Conservation (phyloP, 92 coral and sea anemone species). For the Nematostella vectensis region DNA sequence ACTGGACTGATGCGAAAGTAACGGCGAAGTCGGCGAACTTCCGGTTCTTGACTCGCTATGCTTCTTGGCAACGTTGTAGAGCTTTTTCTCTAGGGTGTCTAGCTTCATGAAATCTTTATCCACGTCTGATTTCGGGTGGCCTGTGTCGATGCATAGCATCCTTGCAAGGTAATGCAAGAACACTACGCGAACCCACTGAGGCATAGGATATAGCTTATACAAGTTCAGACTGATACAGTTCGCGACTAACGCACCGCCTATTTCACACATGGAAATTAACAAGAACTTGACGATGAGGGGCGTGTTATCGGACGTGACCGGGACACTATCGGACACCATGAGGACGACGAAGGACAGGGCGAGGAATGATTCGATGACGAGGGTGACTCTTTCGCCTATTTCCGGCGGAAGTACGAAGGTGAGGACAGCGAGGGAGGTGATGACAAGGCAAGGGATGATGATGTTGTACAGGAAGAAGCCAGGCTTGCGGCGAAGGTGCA, state of each 20-base stretch:
- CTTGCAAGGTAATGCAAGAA: slow-evolving; percentile 71
- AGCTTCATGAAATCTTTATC: slow-evolving; percentile 18
- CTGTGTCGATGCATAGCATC: slow-evolving; percentile 57
- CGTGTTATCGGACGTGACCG: slow-evolving; percentile 80
- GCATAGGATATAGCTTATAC: slow-evolving; percentile 47
- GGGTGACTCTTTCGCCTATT: slow-evolving; percentile 88
- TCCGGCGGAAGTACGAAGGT: slow-evolving; percentile 92
- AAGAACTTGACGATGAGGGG: slow-evolving; percentile 78
- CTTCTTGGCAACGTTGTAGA: slow-evolving; percentile 32
- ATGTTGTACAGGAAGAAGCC: slow-evolving; percentile 87
- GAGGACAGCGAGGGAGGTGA: slow-evolving; percentile 74
- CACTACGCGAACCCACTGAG: slow-evolving; percentile 67
- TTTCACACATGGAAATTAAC: slow-evolving; percentile 72
- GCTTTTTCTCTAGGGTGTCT: slow-evolving; percentile 36
- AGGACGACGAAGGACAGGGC: slow-evolving; percentile 81
- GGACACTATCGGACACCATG: slow-evolving; percentile 82
- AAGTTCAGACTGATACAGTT: slow-evolving; percentile 79
- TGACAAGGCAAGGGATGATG: slow-evolving; percentile 83
- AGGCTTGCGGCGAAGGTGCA: slow-evolving; percentile 83
- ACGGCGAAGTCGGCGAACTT: slow-evolving; percentile 11
- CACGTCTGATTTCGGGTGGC: slow-evolving; percentile 30
- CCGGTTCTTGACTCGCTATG: slow-evolving; percentile 5
- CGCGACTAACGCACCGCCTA: slow-evolving; percentile 63
- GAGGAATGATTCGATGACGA: slow-evolving; percentile 80
- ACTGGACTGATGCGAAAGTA: slow-evolving; percentile 5